phyloP scores from a whole-genome alignment of 2,797 vertebrate species.

The Bryconaethiops microstoma region DNA sequence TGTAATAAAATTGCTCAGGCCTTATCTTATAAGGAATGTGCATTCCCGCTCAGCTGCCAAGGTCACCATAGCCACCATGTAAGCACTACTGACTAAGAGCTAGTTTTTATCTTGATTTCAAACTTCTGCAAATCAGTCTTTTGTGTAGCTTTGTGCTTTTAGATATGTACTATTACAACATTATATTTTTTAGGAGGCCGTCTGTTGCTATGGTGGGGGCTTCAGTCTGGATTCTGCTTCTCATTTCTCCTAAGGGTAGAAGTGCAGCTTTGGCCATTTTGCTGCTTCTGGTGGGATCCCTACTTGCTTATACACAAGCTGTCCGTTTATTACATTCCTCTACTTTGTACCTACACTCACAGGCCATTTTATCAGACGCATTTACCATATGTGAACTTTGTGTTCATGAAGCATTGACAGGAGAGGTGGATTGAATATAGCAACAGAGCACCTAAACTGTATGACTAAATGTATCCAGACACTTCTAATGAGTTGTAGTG shows the following conservation, averaged over 20 bases:
- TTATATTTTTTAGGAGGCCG: conserved; percentile 67
- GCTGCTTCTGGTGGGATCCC: neutral
- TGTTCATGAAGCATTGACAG: neutral
- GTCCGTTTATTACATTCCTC: too few relatives aligned
- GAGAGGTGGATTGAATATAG: neutral
- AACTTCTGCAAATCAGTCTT: conserved; percentile 4
- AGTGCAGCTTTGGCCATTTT: neutral
- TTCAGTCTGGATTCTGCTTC: conserved; percentile 65
- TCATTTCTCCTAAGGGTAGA: conserved; percentile 64
- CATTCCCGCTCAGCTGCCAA: conserved; percentile 69
- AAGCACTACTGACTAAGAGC: conserved; percentile 1
- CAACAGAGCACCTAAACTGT: neutral
- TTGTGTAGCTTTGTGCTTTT: conserved; percentile 2
- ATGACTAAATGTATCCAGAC: too few relatives aligned
- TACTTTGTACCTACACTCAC: too few relatives aligned
- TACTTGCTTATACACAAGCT: neutral
- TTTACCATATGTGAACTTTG: neutral
- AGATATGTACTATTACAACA: conserved; percentile 62
- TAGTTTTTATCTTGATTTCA: conserved; percentile 11
- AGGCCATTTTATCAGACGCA: neutral
- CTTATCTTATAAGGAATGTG: conserved; percentile 64
- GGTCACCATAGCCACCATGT: conserved; percentile 64
- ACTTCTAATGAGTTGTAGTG: too few relatives aligned
- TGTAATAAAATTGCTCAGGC: conserved; percentile 22
- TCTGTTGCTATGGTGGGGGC: conserved; percentile 66